A percentile compares a stretch with the other conserved stretches of the same genome.
Evolutionary conservation across 2,888 invertebrate species (phyloP).

Genomic region (Tethea ocularis): DNA sequence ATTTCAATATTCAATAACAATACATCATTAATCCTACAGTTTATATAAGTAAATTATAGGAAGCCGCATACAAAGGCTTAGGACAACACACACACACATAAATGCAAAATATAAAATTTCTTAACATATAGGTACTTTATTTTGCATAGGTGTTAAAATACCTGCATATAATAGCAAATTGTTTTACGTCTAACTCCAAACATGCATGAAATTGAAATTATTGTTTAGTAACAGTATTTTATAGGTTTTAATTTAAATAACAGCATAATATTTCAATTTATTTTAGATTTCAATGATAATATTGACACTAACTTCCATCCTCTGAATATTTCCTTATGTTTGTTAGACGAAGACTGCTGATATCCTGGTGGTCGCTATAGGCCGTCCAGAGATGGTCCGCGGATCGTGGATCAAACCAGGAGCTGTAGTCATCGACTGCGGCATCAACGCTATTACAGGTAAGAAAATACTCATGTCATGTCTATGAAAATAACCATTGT

Average conservation of each 20-base stretch:
- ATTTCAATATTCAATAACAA: too few species aligned
- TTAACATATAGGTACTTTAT: too few species aligned
- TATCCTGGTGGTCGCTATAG: constrained; percentile 98
- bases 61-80: too few species aligned
- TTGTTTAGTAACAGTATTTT: not conserved
- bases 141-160: not conserved
- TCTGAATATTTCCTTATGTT: not conserved
- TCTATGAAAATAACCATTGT: not conserved
- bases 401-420: constrained; percentile 99
- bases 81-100: too few species aligned
- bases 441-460: constrained; percentile 97
- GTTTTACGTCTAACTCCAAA: not conserved
- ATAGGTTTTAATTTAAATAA: too few species aligned
- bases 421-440: constrained; percentile 99
- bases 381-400: constrained; percentile 94
- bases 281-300: not conserved
- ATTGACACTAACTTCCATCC: not conserved
- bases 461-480: constrained; percentile 25
- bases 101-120: too few species aligned
- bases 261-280: not conserved
- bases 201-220: not conserved
- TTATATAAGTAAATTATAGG: too few species aligned
- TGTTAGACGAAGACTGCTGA: constrained; percentile 90
- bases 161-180: not conserved
- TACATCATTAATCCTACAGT: too few species aligned